Evolutionary conservation across 1,140 invertebrate genomes (phyloP).

Genomic region (Sarcophaga bullata): DNA sequence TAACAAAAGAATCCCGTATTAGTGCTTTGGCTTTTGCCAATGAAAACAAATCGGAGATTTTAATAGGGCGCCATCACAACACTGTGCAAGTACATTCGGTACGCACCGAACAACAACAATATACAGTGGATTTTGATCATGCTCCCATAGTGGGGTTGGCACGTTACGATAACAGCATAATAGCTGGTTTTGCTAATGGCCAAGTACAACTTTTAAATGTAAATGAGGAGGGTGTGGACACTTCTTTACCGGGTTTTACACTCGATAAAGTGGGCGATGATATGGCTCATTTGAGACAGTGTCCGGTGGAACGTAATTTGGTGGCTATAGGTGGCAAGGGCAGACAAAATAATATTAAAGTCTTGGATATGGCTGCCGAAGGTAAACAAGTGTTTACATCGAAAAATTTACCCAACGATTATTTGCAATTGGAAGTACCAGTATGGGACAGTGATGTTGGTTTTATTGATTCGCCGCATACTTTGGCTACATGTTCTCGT

Average conservation of each 20-base stretch:
- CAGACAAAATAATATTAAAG: slow-evolving; percentile 68
- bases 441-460: slow-evolving; percentile 80
- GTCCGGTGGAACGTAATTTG: slow-evolving; percentile 56
- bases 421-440: slow-evolving; percentile 79
- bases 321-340: slow-evolving; percentile 69
- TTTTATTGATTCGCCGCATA: slow-evolving; percentile 68
- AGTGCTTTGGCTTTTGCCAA: slow-evolving; percentile 77
- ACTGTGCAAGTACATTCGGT: slow-evolving; percentile 53
- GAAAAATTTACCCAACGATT: slow-evolving; percentile 77
- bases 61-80: slow-evolving; percentile 69
- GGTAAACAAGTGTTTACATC: slow-evolving; percentile 66
- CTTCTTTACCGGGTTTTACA: not conserved
- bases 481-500: slow-evolving; percentile 74
- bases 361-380: slow-evolving; percentile 67
- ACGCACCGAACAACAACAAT: slow-evolving; percentile 38
- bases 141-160: slow-evolving; percentile 60
- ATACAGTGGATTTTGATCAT: slow-evolving; percentile 44
- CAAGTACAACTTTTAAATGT: slow-evolving; percentile 53
- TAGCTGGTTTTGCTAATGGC: slow-evolving; percentile 60
- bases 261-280: slow-evolving; percentile 54
- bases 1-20: slow-evolving; percentile 70
- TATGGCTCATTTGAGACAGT: slow-evolving; percentile 65
- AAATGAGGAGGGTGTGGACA: slow-evolving; percentile 23
- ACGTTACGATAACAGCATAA: slow-evolving; percentile 54
- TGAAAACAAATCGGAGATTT: slow-evolving; percentile 73